Evolutionary conservation across 2,113 vertebrate species (phyloP).

Genomic region (Crotalus horridus): DNA sequence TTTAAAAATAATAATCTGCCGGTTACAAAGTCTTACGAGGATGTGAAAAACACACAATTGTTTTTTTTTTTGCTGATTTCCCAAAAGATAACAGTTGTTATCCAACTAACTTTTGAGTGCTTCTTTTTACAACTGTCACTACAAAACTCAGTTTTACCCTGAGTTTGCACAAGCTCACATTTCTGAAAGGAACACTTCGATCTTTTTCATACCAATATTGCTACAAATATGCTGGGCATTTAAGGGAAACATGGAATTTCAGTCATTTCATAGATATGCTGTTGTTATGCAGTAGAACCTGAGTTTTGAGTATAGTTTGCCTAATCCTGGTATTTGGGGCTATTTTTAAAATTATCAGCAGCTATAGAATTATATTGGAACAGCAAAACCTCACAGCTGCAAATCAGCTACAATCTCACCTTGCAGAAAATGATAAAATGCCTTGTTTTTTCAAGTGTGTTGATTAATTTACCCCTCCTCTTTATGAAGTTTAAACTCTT

Average conservation of each 20-base stretch:
- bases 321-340: neutral
- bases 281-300: neutral
- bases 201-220: neutral
- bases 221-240: conserved; percentile 4
- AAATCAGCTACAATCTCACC: accelerated
- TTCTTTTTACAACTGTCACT: neutral
- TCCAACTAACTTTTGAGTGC: neutral
- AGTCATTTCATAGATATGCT: conserved; percentile 9
- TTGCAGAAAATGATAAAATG: conserved; percentile 6
- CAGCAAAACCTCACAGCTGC: neutral
- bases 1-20: neutral
- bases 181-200: neutral
- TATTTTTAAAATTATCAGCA: conserved; percentile 5
- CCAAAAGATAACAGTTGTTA: neutral
- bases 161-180: neutral
- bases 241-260: conserved; percentile 2
- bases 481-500: conserved; percentile 30
- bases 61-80: neutral
- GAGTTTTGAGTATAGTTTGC: neutral
- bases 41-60: neutral
- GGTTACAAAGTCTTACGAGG: neutral
- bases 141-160: neutral
- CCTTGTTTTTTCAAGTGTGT: neutral
- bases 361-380: neutral
- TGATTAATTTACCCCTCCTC: conserved; percentile 2